phyloP scores from a whole-genome alignment of 53 echinoderm and acorn worm genomes.

The Zoroaster sp. region DNA sequence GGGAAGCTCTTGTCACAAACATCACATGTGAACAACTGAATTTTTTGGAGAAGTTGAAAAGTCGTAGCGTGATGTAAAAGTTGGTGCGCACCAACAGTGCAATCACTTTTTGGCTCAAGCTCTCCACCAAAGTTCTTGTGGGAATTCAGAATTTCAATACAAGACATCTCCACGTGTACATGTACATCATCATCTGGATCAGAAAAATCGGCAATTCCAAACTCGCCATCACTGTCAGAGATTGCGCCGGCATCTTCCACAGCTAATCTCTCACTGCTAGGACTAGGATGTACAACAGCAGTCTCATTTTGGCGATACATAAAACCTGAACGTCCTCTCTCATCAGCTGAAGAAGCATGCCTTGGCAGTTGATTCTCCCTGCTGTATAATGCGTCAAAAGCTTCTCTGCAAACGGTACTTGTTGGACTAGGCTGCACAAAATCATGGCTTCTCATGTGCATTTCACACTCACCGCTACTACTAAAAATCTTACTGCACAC shows the following conservation, averaged over 20 bases:
- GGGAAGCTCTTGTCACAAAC: background rate
- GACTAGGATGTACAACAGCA: background rate
- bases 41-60: background rate
- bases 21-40: conserved; percentile 1
- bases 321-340: background rate
- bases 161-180: background rate
- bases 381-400: background rate
- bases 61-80: background rate
- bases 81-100: background rate
- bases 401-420: background rate
- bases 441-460: background rate
- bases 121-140: background rate
- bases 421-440: background rate
- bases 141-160: conserved; percentile 1
- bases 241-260: background rate
- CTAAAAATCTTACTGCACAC: background rate
- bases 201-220: background rate
- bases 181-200: background rate
- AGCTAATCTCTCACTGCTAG: background rate
- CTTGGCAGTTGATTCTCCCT: background rate
- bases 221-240: conserved; percentile 11
- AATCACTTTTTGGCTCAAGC: background rate
- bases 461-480: background rate
- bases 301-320: background rate
- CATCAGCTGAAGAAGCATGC: too few species aligned